Conservation (phyloP, 2,888 invertebrate species). For the Oscheius sp. region DNA sequence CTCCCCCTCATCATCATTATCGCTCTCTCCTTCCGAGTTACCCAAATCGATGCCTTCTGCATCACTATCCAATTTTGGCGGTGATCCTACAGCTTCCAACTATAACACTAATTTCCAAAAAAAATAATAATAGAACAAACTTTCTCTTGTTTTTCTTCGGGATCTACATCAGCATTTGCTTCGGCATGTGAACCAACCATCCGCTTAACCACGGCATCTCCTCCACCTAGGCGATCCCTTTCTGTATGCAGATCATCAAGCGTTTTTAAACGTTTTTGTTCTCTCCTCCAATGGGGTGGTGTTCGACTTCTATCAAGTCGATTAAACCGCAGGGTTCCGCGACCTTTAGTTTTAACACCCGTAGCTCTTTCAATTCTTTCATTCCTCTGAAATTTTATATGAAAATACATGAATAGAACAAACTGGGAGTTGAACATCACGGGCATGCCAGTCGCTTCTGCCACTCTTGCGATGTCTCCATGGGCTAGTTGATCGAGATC, state of each 20-base stretch:
- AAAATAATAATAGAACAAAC: background rate
- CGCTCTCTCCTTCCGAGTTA: background rate
- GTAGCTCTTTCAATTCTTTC: constrained; percentile 20
- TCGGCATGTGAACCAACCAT: constrained; percentile 27
- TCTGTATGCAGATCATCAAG: constrained; percentile 24
- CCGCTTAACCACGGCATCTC: background rate
- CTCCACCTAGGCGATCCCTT: background rate
- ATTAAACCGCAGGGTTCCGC: constrained; percentile 24
- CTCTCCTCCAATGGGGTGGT: constrained; percentile 31
- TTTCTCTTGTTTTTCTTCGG: background rate
- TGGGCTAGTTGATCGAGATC: background rate
- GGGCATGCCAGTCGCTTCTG: background rate
- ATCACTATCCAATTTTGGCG: background rate
- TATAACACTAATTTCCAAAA: background rate
- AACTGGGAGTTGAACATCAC: background rate
- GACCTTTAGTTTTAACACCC: constrained; percentile 23
- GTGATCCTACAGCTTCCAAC: background rate
- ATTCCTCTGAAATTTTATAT: background rate
- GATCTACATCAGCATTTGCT: constrained; percentile 19
- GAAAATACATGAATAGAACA: background rate
- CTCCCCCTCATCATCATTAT: background rate
- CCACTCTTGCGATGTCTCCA: background rate
- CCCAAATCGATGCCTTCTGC: constrained; percentile 5
- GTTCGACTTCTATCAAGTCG: constrained; percentile 22
- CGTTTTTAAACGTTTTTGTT: constrained; percentile 20